Evolutionary conservation across 2,113 vertebrate genomes (phyloP).

Genomic region (Pycnonotus jocosus): DNA sequence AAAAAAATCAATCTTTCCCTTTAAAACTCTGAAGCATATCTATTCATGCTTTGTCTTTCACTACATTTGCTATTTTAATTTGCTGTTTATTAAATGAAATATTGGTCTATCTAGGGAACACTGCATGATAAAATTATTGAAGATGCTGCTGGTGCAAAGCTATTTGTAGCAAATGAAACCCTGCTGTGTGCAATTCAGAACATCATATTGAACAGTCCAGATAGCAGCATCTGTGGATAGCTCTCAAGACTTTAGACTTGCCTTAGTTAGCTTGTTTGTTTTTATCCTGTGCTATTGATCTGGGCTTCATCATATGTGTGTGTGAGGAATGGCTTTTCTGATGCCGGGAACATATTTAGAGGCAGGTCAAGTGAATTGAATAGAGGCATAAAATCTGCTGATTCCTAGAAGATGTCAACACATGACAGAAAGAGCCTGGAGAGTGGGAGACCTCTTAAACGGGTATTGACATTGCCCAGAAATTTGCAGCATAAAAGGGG

Average conservation of each 20-base stretch:
- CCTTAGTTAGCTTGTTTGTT: constrained; percentile 56
- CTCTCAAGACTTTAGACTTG: constrained; percentile 51
- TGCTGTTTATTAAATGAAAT: constrained; percentile 69
- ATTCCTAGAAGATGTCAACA: constrained; percentile 50
- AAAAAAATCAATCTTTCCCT: constrained; percentile 4
- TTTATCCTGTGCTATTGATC: constrained; percentile 61
- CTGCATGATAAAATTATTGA: constrained; percentile 65
- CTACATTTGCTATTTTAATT: constrained; percentile 63
- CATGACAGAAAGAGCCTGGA: constrained; percentile 23
- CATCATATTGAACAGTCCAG: constrained; percentile 61
- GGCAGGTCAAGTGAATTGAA: constrained; percentile 53
- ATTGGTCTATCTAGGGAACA: constrained; percentile 48
- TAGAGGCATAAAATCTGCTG: constrained; percentile 55
- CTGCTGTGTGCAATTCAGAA: constrained; percentile 67
- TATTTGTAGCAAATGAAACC: constrained; percentile 72
- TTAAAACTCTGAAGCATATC: constrained; percentile 47
- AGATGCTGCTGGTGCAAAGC: constrained; percentile 63
- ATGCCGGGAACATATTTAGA: constrained; percentile 24
- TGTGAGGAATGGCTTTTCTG: constrained; percentile 55
- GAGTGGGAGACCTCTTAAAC: constrained; percentile 52
- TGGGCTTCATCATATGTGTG: constrained; percentile 51
- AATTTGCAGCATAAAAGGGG: constrained; percentile 33
- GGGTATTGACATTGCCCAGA: constrained; percentile 35
- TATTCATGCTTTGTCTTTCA: constrained; percentile 33
- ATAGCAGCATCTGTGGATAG: constrained; percentile 52